Conservation (phyloP, 1,140 invertebrate genomes). For the Geopemphigus sp. region DNA sequence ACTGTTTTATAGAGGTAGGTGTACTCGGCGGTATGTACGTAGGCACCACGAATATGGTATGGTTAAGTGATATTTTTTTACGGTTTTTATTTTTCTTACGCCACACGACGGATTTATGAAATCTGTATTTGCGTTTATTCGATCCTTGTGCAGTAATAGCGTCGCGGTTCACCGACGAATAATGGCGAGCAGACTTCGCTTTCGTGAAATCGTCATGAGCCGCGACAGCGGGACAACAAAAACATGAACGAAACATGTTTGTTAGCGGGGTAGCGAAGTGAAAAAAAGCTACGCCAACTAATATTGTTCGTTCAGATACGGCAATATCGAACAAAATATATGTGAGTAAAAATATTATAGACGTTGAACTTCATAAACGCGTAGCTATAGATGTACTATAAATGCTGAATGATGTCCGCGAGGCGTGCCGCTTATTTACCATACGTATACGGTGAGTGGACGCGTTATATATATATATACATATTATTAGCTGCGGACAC, state of each 20-base stretch:
- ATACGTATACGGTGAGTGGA: too few species aligned
- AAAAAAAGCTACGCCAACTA: neutral
- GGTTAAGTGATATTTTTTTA: neutral
- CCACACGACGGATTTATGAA: slow-evolving; percentile 14
- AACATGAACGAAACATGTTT: neutral
- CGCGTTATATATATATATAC: neutral
- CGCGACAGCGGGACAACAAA: neutral
- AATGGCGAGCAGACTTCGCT: neutral
- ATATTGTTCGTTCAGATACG: too few species aligned
- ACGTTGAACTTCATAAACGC: too few species aligned
- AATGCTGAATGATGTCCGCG: too few species aligned
- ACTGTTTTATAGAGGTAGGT: neutral
- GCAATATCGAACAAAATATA: too few species aligned
- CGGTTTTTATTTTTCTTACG: neutral
- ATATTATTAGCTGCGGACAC: neutral
- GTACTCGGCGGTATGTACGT: neutral
- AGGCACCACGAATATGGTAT: slow-evolving; percentile 31
- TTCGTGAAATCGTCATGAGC: neutral
- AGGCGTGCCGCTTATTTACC: too few species aligned
- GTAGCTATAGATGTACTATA: too few species aligned
- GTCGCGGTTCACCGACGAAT: neutral
- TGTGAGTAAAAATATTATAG: too few species aligned
- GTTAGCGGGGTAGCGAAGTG: neutral
- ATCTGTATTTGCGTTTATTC: slow-evolving; percentile 20
- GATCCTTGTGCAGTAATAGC: neutral